phyloP scores from a whole-genome alignment of 2,797 vertebrate genomes.

The Rhynchonycteris naso region DNA sequence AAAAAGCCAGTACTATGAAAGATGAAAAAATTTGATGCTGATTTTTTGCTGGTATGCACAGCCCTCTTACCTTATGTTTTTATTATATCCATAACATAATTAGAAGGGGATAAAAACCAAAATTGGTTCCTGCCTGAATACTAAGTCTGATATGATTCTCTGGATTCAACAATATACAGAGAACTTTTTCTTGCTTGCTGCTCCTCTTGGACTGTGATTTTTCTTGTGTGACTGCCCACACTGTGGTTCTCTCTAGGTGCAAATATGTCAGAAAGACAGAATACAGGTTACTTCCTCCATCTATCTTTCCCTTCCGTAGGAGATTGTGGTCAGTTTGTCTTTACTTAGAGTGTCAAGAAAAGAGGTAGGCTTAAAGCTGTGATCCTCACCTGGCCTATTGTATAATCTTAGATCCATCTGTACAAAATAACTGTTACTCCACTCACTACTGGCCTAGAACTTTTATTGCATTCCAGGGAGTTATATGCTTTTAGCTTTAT shows the following conservation, averaged over 20 bases:
- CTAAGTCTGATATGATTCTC: not conserved
- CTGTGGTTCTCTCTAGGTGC: not conserved
- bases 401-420: not conserved
- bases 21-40: not conserved
- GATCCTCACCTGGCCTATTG: not conserved
- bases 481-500: not conserved
- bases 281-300: not conserved
- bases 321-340: not conserved
- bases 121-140: not conserved
- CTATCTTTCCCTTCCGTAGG: not conserved
- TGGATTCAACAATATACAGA: not conserved
- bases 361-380: accelerated
- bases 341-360: not conserved
- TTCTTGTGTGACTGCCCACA: not conserved
- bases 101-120: not conserved
- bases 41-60: not conserved
- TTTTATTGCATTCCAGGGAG: not conserved
- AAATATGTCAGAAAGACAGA: not conserved
- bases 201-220: not conserved
- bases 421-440: not conserved
- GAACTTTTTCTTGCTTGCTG: not conserved
- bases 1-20: not conserved
- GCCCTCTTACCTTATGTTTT: not conserved
- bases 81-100: not conserved
- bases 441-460: not conserved